Evolutionary conservation across 2,888 invertebrate genomes (phyloP).

Genomic region (Bunonema sp.): DNA sequence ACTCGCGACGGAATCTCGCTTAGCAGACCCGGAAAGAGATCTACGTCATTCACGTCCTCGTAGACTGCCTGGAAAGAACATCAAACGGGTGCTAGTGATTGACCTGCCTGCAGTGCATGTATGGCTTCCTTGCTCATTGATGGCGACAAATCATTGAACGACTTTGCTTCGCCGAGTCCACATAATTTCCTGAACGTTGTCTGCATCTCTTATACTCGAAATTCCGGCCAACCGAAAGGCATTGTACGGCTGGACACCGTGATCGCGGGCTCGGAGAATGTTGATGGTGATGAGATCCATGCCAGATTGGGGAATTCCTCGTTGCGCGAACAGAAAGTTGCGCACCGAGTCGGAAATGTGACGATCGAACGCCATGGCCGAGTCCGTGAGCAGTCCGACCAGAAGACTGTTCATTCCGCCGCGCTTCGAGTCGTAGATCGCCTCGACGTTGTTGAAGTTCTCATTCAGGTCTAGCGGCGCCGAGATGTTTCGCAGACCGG

Average conservation of each 20-base stretch:
- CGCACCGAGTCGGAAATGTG: constrained; percentile 20
- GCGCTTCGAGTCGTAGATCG: constrained; percentile 51
- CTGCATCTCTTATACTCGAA: background rate
- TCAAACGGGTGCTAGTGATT: no score
- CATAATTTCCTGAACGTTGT: background rate
- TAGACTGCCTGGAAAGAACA: no score
- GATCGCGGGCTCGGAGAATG: constrained; percentile 60
- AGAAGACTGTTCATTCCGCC: constrained; percentile 37
- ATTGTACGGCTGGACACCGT: constrained; percentile 34
- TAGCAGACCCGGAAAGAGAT: constrained; percentile 66
- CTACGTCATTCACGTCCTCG: constrained; percentile 70
- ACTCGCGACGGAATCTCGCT: constrained; percentile 13
- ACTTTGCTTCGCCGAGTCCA: background rate
- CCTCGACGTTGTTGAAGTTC: constrained; percentile 78
- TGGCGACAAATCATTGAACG: constrained; percentile 11
- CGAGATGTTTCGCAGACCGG: constrained; percentile 11
- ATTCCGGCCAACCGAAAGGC: constrained; percentile 10
- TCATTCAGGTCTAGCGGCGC: constrained; percentile 55
- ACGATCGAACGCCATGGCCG: constrained; percentile 36
- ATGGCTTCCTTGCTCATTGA: constrained; percentile 26
- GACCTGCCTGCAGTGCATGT: constrained; percentile 18
- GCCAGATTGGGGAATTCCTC: background rate
- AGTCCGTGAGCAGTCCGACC: constrained; percentile 31
- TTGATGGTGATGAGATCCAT: constrained; percentile 76
- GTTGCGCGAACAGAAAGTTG: constrained; percentile 7